A percentile compares a stretch with the other conserved stretches of the same genome.
Evolutionary conservation across 92 coral and sea anemone genomes (phyloP).

Genomic region (Epizoanthus stellaris): DNA sequence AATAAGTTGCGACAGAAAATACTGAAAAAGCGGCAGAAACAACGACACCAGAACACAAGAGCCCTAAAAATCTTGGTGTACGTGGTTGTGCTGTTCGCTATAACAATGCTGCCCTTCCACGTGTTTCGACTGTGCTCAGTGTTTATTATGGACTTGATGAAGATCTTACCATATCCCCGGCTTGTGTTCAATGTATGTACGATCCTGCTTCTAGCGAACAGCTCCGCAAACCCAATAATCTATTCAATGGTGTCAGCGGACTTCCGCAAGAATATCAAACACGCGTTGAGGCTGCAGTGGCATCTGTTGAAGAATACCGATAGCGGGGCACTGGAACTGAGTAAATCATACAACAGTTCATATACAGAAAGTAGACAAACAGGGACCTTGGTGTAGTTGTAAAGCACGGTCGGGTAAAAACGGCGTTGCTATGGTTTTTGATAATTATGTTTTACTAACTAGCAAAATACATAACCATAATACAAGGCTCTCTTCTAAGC

Average conservation of each 20-base stretch:
- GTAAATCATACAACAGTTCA: background rate
- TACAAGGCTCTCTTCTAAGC: too few relatives aligned
- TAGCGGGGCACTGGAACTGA: too few relatives aligned
- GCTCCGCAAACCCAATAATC: conserved; percentile 90
- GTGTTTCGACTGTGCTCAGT: conserved; percentile 68
- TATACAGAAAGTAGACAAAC: too few relatives aligned
- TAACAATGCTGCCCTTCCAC: conserved; percentile 95
- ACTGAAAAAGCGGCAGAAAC: conserved; percentile 9
- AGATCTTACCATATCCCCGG: conserved; percentile 66
- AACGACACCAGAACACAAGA: conserved; percentile 68
- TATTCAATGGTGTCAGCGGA: conserved; percentile 92
- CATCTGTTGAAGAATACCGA: background rate
- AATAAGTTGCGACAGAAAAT: background rate
- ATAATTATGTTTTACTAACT: too few relatives aligned
- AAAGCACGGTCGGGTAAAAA: too few relatives aligned
- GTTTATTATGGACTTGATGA: conserved; percentile 45
- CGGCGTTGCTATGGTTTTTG: too few relatives aligned
- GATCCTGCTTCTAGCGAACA: conserved; percentile 72
- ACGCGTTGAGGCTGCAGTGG: conserved; percentile 77
- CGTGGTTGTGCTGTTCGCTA: conserved; percentile 77
- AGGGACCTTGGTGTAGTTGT: too few relatives aligned
- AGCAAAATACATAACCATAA: too few relatives aligned
- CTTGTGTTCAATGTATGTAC: conserved; percentile 74
- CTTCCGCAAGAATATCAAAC: conserved; percentile 80
- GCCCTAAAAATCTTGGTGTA: conserved; percentile 94